phyloP scores from a whole-genome alignment of 2,797 vertebrate genomes.

The Bovichtus variegatus region DNA sequence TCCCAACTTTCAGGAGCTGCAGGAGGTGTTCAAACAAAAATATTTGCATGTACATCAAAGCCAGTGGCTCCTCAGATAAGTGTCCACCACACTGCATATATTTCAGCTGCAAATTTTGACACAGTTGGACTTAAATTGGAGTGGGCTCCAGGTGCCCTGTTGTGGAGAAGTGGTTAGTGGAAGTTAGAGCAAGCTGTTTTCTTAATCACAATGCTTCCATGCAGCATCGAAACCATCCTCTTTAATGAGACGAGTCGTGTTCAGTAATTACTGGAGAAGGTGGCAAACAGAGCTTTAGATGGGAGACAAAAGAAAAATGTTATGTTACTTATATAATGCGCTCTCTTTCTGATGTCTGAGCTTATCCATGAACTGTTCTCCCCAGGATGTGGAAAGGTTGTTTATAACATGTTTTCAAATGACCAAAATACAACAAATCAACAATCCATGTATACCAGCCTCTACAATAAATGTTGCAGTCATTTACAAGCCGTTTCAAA shows the following conservation, averaged over 20 bases:
- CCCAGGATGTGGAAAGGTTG: background rate
- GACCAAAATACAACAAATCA: conserved; percentile 20
- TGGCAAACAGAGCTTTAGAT: conserved; percentile 21
- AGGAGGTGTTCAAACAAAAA: conserved; percentile 19
- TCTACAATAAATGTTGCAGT: background rate
- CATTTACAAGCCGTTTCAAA: background rate
- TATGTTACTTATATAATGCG: too few relatives aligned
- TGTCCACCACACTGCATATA: conserved; percentile 13
- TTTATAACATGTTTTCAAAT: conserved; percentile 15
- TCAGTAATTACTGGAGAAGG: conserved; percentile 33
- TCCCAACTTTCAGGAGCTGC: conserved; percentile 10
- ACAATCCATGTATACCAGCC: conserved; percentile 4
- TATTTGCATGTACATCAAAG: conserved; percentile 27
- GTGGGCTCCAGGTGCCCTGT: conserved; percentile 4
- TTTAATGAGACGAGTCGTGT: conserved; percentile 41
- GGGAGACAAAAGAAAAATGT: background rate
- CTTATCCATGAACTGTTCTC: conserved; percentile 21
- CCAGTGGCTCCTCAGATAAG: conserved; percentile 6
- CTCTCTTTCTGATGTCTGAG: conserved; percentile 33
- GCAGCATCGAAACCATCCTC: conserved; percentile 8
- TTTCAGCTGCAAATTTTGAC: conserved; percentile 13
- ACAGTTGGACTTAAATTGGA: background rate
- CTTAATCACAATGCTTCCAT: background rate
- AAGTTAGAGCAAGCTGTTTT: background rate
- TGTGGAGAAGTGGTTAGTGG: conserved; percentile 5